Evolutionary conservation across 1,140 invertebrate genomes (phyloP), one percentile per base, ranked within the genome.

Genomic region (Thrips palmi): DNA sequence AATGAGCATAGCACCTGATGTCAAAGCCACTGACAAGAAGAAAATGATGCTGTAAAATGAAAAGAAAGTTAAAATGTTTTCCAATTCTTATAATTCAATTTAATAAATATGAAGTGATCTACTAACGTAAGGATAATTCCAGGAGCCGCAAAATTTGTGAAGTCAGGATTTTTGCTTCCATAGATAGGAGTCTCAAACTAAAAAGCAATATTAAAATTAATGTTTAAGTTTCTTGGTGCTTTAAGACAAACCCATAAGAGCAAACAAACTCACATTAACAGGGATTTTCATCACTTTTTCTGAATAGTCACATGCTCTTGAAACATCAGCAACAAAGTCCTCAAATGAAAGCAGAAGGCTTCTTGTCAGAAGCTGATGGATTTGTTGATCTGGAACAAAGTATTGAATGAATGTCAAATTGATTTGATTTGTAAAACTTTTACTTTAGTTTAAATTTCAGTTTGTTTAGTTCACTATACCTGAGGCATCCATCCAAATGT

Each of bases 71-170:
- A 37, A 25, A 32, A 17, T 38, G 21, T 37, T 3, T 21, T 42
- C 5, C 4, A 19, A 8, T 8, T 10, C 8, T 15, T 6, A 35
- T 33, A 11, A 11, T 38, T 5, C 6, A 19, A 32, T 5, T 11
- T 8, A 38, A 23, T 22, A 19, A 35, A 35, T 15, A 29, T 15
- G 7, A 30, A 12, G 7, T 37, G 23, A 42, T 28, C 21, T 31
- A 63, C 71, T 74, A 59, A 89, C 83, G 83, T 91, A 43, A 93
- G 60, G 52, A 93, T 88, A 37, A 94, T 80, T 46, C 89, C 89
- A 24, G 89, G 88, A 20, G 88, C 87, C 44, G 92, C 89, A 58
- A 94, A 96, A 58, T 93, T 83, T 2, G 85, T 91, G 52, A 93
- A 93, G 40, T 81, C 86, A 15, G 87, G 84, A 47, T 81, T 68